Evolutionary conservation across 1,140 invertebrate genomes (phyloP), one percentile per base, ranked within the genome.

Genomic region (Drosophila malerkotliana): DNA sequence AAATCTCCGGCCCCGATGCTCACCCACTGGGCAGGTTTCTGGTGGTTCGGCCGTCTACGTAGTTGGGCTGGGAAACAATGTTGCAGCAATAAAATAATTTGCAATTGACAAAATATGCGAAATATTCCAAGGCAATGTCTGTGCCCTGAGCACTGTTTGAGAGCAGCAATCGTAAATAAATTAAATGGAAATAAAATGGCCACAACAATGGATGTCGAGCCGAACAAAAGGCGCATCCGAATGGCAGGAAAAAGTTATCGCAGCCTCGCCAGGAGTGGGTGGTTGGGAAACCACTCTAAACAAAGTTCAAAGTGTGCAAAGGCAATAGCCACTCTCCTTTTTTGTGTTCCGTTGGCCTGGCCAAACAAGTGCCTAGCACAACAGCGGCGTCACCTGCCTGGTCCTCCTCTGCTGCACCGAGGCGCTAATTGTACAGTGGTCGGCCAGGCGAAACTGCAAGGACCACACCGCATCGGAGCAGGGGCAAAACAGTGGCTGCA

Each of bases 1-100:
- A 84, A 85, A 84, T 87, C 79, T 85, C 53, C 55, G 37, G 60
- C 62, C 72, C 56, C 78, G 64, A 53, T 37, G 61, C 28, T 18
- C 41, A 24, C 15, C 52, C 39, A 37, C 30, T 28, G 21, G 12
- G 53, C 14, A 32, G 32, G 61, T 82, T 63, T 66, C 51, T 61
- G 55, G 59, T 9, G 18, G 7, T 15, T 45, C 15, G 15, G 1
- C 4, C 21, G 72, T 77, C 78, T 28, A 28, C 26, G 26, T 28
- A 7, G 26, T 28, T 28, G 26, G 26, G 26, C 26, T 67, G 67
- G n/a, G 39, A 61, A 83, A 74, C 79, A 83, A 82, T 82, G 72
- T 83, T 64, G 75, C 79, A 60, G 73, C 82, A 82, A 87, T 82
- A 82, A 85, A 85, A 82, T 85, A 78, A 87, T 85, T 87, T 87